Evolutionary conservation across 2,888 invertebrate genomes (phyloP).

Genomic region (Platypus cylindrus): DNA sequence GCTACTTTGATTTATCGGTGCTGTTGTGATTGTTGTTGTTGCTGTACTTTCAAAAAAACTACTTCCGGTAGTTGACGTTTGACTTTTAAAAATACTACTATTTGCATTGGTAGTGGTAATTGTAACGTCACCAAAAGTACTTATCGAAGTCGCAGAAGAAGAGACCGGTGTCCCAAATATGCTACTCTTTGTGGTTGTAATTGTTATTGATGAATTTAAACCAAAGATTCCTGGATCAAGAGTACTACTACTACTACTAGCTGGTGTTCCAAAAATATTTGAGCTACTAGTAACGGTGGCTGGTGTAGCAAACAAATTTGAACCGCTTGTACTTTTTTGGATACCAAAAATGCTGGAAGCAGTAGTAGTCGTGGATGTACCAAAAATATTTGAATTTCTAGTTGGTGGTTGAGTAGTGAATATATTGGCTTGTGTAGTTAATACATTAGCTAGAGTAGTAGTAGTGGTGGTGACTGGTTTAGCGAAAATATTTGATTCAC

Average conservation of each 20-base stretch:
- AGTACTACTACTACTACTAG: constrained; percentile 2
- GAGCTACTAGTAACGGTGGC: neutral
- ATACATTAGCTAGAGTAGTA: too few species aligned
- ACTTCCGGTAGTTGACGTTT: too few species aligned
- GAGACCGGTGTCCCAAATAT: constrained; percentile 6
- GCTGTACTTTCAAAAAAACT: too few species aligned
- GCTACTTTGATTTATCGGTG: too few species aligned
- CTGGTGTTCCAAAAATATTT: constrained; percentile 6
- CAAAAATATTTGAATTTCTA: neutral
- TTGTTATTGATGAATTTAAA: too few species aligned
- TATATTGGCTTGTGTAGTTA: too few species aligned
- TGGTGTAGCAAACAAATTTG: neutral
- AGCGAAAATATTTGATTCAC: too few species aligned
- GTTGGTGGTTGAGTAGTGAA: neutral
- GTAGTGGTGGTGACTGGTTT: constrained; percentile 26
- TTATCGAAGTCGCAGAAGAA: constrained; percentile 7
- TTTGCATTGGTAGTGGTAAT: constrained; percentile 15
- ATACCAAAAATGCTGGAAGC: constrained; percentile 13
- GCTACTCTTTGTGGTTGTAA: constrained; percentile 5
- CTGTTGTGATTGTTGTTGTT: too few species aligned
- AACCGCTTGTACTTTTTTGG: neutral
- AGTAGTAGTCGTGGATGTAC: neutral
- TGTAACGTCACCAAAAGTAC: constrained; percentile 15
- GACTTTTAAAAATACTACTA: too few species aligned
- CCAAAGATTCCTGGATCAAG: neutral